Percentiles rank a stretch among this genome's conserved stretches.
Evolutionary conservation across 64 coral and sea anemone species (phyloP).

Genomic region (Dendronephthya gigantea): DNA sequence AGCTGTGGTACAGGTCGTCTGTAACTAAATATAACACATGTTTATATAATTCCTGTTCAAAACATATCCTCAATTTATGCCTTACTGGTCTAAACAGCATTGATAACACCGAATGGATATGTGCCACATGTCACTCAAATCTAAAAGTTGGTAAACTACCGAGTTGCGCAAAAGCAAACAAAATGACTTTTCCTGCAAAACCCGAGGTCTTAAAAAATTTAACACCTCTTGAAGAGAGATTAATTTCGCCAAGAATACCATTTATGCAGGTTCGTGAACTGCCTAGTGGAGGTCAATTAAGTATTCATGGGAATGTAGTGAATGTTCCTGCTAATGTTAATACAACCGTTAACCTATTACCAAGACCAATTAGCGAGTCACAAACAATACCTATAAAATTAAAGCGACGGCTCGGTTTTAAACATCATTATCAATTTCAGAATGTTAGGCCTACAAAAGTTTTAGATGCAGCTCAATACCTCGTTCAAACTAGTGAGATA

Average conservation of each 20-base stretch:
- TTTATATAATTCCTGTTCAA: no score
- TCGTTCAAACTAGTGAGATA: not conserved
- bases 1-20: not conserved
- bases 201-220: no score
- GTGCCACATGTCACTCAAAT: no score
- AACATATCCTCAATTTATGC: not conserved
- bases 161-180: no score
- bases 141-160: no score
- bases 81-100: no score
- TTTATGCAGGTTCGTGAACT: not conserved
- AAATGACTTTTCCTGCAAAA: no score
- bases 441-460: not conserved
- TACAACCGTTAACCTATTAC: no score
- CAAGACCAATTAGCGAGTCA: no score
- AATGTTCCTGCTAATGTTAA: not conserved
- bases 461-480: not conserved
- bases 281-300: not conserved
- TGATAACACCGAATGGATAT: no score
- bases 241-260: no score
- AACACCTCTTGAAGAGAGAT: not conserved
- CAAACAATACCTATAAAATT: not conserved
- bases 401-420: not conserved
- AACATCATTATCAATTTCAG: no score
- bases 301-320: constrained; percentile 1
- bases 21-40: not conserved